These are phyloP conservation scores for Megathymus violae DNA, from an alignment of 1,140 invertebrate species.

Conservation along the genomic window DNA sequence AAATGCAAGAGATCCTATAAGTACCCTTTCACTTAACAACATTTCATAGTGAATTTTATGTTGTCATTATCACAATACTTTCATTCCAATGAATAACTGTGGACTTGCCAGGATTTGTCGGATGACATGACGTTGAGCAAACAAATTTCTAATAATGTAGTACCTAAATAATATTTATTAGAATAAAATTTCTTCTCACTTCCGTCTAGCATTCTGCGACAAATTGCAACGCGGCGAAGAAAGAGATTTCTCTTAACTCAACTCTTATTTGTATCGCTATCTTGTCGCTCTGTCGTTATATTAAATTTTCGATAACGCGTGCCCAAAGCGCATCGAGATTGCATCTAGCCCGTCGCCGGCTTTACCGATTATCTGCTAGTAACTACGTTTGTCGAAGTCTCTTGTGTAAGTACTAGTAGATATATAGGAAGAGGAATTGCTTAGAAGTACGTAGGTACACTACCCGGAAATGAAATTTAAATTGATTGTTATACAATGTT, in stretches of 20 bases:
- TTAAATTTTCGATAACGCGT: slow-evolving; percentile 65
- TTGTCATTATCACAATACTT: too few species aligned
- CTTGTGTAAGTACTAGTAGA: not conserved
- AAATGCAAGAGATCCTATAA: too few species aligned
- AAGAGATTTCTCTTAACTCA: slow-evolving; percentile 2
- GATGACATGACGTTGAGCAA: too few species aligned
- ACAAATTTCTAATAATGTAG: too few species aligned
- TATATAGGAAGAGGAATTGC: not conserved
- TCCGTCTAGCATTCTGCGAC: not conserved
- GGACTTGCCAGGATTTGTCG: too few species aligned
- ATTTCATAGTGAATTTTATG: too few species aligned
- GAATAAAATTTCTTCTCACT: not conserved
- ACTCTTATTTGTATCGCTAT: slow-evolving; percentile 11
- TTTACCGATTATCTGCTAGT: slow-evolving; percentile 16
- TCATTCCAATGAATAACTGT: too few species aligned
- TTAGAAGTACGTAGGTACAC: not conserved
- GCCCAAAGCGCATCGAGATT: slow-evolving; percentile 54
- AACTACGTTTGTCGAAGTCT: slow-evolving; percentile 2
- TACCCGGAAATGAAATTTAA: not conserved
- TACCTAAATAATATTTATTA: not conserved
- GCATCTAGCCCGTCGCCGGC: slow-evolving; percentile 54
- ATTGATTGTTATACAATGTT: not conserved
- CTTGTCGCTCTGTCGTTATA: slow-evolving; percentile 38
- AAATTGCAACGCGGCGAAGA: slow-evolving; percentile 12
- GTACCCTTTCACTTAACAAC: too few species aligned